Evolutionary conservation across 2,888 invertebrate genomes (phyloP), one percentile per base, ranked within the genome.

Genomic region (Scelioninae gen. 2): DNA sequence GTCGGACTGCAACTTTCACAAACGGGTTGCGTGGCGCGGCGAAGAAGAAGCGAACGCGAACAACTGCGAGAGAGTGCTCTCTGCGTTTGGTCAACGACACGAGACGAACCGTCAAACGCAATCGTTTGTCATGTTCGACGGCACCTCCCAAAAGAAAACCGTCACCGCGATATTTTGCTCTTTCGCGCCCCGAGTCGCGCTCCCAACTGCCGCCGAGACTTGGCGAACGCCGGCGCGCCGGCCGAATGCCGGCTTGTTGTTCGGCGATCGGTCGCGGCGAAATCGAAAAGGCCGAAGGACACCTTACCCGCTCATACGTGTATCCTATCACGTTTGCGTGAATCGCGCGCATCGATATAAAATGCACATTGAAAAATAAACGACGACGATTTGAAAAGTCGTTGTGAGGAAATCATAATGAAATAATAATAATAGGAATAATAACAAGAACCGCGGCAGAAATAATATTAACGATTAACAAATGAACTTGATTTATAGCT

Each of bases 1-100:
- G n/a, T 11, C 41, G 41, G 28, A 55, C 28, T 55, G 60, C 46
- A 48, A 60, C 60, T 60, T 60, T 60, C 60, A 60, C 48, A 37
- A 60, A 41, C 55, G 18, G 28, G 55, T 53, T 16, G n/a, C n/a
- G n/a, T n/a, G n/a, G 53, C 39, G 53, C 15, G 15, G 53, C 22
- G 57, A 13, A 43, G 33, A 43, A 55, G 35, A 41, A 39, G 55
- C 41, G 28, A 41, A 41, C 1, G 13, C 6, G 16, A 22, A 7
- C 7, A 31, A 1, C 19, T 16, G n/a, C n/a, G n/a, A n/a, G n/a
- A n/a, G 13, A 39, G 28, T 61, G 43, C 63, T 63, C 60, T 25
- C 60, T n/a, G 25, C 22, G 28, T 60, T 60, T 15, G 22, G 18
- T 15, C 39, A 25, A 18, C 15, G 18, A 3, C 13, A 60, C 25